Percentiles rank a stretch among this genome's conserved stretches.
Evolutionary conservation across 2,113 vertebrate species (phyloP).

Genomic region (Thymallus thymallus): DNA sequence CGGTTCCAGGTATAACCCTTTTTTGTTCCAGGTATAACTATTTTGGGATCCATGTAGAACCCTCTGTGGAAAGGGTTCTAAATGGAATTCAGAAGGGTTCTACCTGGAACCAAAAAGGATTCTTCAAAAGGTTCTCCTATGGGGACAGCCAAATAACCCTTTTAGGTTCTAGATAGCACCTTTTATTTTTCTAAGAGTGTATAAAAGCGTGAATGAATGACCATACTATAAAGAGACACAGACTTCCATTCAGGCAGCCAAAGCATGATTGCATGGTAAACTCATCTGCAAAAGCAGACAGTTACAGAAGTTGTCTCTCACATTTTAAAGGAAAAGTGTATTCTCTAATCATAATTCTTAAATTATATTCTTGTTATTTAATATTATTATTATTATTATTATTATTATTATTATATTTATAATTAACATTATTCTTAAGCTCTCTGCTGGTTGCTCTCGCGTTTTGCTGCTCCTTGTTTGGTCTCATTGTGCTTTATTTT

Average conservation of each 20-base stretch:
- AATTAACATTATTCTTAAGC: conserved; percentile 72
- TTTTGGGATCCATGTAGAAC: too few relatives aligned
- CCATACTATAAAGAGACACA: conserved; percentile 73
- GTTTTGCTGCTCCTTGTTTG: conserved; percentile 69
- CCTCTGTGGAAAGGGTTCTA: too few relatives aligned
- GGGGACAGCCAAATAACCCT: too few relatives aligned
- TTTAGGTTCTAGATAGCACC: too few relatives aligned
- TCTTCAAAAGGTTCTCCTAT: too few relatives aligned
- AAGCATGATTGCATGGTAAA: conserved; percentile 82
- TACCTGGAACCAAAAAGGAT: too few relatives aligned
- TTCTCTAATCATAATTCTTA: conserved; percentile 63
- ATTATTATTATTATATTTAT: conserved; percentile 74
- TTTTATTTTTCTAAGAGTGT: too few relatives aligned
- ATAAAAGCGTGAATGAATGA: conserved; percentile 66
- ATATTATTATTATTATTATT: conserved; percentile 69
- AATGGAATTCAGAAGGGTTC: too few relatives aligned
- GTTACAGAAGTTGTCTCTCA: conserved; percentile 58
- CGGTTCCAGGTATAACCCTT: too few relatives aligned
- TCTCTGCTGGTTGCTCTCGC: conserved; percentile 53
- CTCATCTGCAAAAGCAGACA: conserved; percentile 66
- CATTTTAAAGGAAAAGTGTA: conserved; percentile 71
- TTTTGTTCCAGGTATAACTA: too few relatives aligned
- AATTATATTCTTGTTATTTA: conserved; percentile 72
- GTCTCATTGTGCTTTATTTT: conserved; percentile 75
- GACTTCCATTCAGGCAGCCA: conserved; percentile 66